Percentiles rank a stretch among this genome's conserved stretches.
phyloP scores from a whole-genome alignment of 2,113 vertebrate species.

The Nymphicus hollandicus region DNA sequence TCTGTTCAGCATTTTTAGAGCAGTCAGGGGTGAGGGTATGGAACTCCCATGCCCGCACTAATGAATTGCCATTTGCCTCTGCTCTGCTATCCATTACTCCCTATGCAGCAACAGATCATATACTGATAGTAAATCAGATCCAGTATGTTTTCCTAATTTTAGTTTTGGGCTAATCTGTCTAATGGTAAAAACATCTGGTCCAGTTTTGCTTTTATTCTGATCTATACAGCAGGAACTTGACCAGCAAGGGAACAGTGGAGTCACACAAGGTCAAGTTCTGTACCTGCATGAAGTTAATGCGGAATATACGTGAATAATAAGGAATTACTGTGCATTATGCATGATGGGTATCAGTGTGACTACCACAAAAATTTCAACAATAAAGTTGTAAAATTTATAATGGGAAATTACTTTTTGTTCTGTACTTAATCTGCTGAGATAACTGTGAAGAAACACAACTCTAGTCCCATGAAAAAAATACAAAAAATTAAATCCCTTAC shows the following conservation, averaged over 20 bases:
- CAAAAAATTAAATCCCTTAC: background rate
- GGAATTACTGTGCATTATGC: background rate
- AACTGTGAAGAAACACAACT: background rate
- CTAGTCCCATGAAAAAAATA: background rate
- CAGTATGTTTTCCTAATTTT: slow-evolving; percentile 76
- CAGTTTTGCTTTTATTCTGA: slow-evolving; percentile 73
- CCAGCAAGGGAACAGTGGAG: slow-evolving; percentile 67
- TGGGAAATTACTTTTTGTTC: slow-evolving; percentile 10
- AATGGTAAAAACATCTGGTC: slow-evolving; percentile 79
- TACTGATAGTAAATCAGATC: slow-evolving; percentile 75
- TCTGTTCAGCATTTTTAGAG: slow-evolving; percentile 75
- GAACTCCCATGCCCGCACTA: slow-evolving; percentile 56
- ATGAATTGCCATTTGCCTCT: slow-evolving; percentile 62
- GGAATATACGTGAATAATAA: slow-evolving; percentile 38
- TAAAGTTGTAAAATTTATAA: background rate
- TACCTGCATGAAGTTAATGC: slow-evolving; percentile 41
- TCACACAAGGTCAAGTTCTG: slow-evolving; percentile 68
- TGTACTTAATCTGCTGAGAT: background rate
- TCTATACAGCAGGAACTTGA: slow-evolving; percentile 70
- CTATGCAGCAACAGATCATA: slow-evolving; percentile 57
- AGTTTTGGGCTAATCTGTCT: slow-evolving; percentile 68
- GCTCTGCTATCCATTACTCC: slow-evolving; percentile 36
- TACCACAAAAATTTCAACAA: background rate
- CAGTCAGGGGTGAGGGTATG: slow-evolving; percentile 64
- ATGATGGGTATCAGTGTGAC: background rate